phyloP scores from a whole-genome alignment of 2,888 invertebrate genomes.

The Crioceris asparagi region DNA sequence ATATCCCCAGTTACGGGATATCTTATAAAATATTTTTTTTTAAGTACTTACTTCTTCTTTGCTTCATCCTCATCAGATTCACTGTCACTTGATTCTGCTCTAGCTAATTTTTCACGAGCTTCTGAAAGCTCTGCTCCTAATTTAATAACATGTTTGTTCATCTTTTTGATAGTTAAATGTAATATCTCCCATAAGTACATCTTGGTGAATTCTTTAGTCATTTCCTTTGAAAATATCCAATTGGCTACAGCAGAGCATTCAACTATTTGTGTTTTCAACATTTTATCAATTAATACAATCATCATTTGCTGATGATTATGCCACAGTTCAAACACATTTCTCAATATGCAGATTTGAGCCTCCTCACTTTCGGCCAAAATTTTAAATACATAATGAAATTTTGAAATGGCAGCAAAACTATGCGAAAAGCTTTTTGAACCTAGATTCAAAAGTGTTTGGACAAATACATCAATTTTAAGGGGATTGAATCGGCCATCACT shows the following conservation, averaged over 20 bases:
- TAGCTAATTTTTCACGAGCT: constrained; percentile 75
- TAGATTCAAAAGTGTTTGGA: constrained; percentile 85
- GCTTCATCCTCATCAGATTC: constrained; percentile 52
- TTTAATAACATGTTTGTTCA: constrained; percentile 90
- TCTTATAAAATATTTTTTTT: too few species aligned
- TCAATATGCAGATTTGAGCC: constrained; percentile 86
- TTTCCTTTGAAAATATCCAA: constrained; percentile 94
- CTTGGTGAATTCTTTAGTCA: constrained; percentile 85
- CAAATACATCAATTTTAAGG: constrained; percentile 91
- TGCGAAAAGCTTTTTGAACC: constrained; percentile 97
- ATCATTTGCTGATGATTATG: constrained; percentile 94
- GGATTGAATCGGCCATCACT: constrained; percentile 74
- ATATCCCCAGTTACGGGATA: too few species aligned
- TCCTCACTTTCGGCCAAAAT: constrained; percentile 88
- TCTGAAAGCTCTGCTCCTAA: constrained; percentile 70
- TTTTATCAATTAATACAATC: constrained; percentile 90
- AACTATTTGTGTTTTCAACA: constrained; percentile 93
- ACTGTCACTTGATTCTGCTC: constrained; percentile 74
- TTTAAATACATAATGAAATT: constrained; percentile 88
- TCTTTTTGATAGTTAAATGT: constrained; percentile 90
- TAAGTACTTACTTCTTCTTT: constrained; percentile 23
- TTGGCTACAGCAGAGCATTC: constrained; percentile 92
- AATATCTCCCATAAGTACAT: constrained; percentile 94
- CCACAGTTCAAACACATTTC: constrained; percentile 94
- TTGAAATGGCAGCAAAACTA: constrained; percentile 96